These are phyloP conservation scores for Pogonomyrmex barbatus DNA, from an alignment of 1,140 invertebrate species.

Conservation along the genomic window DNA sequence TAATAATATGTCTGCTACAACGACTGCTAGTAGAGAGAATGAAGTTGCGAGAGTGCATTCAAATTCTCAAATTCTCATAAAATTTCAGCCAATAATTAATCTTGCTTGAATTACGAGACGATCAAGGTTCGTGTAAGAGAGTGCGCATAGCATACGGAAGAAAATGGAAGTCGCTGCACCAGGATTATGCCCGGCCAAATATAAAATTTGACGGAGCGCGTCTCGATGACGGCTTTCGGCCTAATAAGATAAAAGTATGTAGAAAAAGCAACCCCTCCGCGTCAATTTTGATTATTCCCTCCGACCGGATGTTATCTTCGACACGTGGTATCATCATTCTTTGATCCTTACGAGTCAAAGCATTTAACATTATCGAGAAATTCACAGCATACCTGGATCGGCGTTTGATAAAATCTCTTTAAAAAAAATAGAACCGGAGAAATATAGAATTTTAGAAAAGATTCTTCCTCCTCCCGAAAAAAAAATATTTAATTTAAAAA, in stretches of 20 bases:
- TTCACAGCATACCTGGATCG: constrained; percentile 28
- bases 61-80: not conserved
- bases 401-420: constrained; percentile 30
- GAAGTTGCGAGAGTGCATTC: not conserved
- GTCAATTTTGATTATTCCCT: constrained; percentile 81
- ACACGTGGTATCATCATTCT: constrained; percentile 58
- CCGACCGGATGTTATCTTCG: constrained; percentile 72
- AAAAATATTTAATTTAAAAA: not conserved
- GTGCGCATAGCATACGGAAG: not conserved
- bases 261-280: constrained; percentile 76
- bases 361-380: constrained; percentile 34
- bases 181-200: constrained; percentile 59
- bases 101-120: constrained; percentile 6
- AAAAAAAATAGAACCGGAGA: not conserved
- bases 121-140: not conserved
- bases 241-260: constrained; percentile 74
- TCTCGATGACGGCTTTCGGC: constrained; percentile 72
- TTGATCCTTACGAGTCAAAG: constrained; percentile 48
- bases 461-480: too few relatives aligned
- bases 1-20: constrained; percentile 10
- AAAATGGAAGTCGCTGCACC: constrained; percentile 65
- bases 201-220: constrained; percentile 67
- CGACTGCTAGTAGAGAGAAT: not conserved
- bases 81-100: not conserved
- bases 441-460: not conserved